A percentile compares a stretch with the other conserved stretches of the same genome.
phyloP scores from a whole-genome alignment of 2,888 invertebrate species.

The Sarcophaga carnaria region DNA sequence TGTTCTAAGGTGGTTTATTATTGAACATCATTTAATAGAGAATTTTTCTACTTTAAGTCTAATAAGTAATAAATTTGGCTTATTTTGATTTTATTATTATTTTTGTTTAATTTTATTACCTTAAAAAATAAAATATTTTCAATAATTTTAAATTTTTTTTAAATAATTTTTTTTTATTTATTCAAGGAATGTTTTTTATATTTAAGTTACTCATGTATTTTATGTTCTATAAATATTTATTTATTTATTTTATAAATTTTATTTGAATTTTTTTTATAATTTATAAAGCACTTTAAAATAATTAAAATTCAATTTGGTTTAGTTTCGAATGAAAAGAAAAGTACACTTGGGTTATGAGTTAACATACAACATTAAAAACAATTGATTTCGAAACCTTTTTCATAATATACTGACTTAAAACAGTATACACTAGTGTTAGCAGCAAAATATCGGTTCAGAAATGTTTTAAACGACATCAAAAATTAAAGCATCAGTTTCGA shows the following conservation, averaged over 20 bases:
- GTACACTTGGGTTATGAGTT: slow-evolving; percentile 40
- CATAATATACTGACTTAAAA: too few species aligned
- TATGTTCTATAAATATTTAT: slow-evolving; percentile 14
- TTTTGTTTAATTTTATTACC: background rate
- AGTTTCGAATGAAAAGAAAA: slow-evolving; percentile 29
- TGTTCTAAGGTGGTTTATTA: background rate
- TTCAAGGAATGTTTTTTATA: background rate
- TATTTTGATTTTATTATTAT: background rate
- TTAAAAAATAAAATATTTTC: background rate
- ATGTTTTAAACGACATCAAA: too few species aligned
- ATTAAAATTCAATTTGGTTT: slow-evolving; percentile 38
- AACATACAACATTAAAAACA: background rate
- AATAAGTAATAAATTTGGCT: background rate
- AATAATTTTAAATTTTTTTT: background rate
- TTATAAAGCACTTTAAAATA: slow-evolving; percentile 48
- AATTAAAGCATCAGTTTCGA: too few species aligned
- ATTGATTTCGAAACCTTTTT: background rate
- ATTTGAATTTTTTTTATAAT: slow-evolving; percentile 27
- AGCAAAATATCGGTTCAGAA: too few species aligned
- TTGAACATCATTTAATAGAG: background rate
- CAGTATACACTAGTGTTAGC: too few species aligned
- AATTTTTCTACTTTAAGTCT: too few species aligned
- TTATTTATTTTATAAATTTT: background rate
- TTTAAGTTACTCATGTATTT: slow-evolving; percentile 7
- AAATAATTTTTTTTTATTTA: too few species aligned